Base-by-base conservation (phyloP, 2,888 invertebrate genomes). In the Agrochola lota region DNA sequence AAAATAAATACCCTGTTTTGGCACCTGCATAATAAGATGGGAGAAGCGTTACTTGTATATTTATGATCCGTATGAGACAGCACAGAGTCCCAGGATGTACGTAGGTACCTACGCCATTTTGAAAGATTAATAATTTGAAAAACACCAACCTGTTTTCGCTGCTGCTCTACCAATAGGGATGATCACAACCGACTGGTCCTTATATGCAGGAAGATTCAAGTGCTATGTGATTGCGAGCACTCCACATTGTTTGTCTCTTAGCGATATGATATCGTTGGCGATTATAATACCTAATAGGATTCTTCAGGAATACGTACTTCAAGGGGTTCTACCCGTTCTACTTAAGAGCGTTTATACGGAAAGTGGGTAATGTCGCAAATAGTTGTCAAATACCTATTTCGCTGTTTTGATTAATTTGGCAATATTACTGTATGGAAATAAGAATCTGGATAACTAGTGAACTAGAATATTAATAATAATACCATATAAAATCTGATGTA, bases 151-250 rank as follows among this genome's bases (percentile, higher is more conserved):
- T 78, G 68, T 57, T 64, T 63, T 59, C 60, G 23, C 62, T 75
- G 70, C 17, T 64, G 66, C 49, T 43, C 30, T 40, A 70, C 74
- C 66, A 85, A 78, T 87, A 74, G 49, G 23, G 70, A 57, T 59
- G 52, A 64, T 52, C 26, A 63, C n/a, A n/a, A 26, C 20, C 30
- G 12, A 20, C 15, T 40, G 57, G 62, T 30, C 76, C 70, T 83
- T 87, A 77, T 86, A 87, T 76, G 83, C 77, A 74, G 69, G 64
- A 59, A 46, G 68, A 74, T 40, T 87, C 62, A 71, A 86, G 83
- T 85, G 83, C 30, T 57, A 71, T 23, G 49, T 78, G 60, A 57
- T 68, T 59, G 71, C 23, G 15, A 9, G 67, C 59, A 80, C 83
- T 83, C 55, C 26, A 83, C 9, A 40, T 75, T 71, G 72, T 72